phyloP scores from a whole-genome alignment of 2,113 vertebrate genomes.

The Heterocephalus glaber region DNA sequence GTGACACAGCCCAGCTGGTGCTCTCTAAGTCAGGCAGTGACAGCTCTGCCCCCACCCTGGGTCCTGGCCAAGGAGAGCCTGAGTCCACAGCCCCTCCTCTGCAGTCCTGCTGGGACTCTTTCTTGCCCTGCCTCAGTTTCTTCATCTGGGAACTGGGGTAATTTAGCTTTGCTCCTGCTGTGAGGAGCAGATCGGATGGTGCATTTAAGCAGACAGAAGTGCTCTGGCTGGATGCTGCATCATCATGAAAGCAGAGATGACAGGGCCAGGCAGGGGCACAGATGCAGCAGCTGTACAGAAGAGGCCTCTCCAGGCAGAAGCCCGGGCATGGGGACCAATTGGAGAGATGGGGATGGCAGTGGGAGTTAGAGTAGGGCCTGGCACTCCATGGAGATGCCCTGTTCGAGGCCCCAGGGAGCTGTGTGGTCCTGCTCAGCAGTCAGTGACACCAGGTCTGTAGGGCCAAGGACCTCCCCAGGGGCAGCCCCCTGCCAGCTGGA shows the following conservation, averaged over 20 bases:
- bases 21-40: background rate
- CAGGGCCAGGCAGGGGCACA: background rate
- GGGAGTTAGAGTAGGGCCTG: background rate
- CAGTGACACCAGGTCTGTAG: too few relatives aligned
- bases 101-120: background rate
- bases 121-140: background rate
- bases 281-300: accelerated
- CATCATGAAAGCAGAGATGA: accelerated
- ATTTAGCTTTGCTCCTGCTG: background rate
- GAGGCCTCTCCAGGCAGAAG: background rate
- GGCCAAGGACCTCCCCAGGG: too few relatives aligned
- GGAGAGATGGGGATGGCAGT: background rate
- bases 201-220: accelerated
- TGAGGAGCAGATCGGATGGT: accelerated
- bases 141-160: background rate
- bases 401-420: accelerated
- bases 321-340: background rate
- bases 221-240: background rate
- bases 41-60: background rate
- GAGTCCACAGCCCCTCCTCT: background rate
- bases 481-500: too few relatives aligned
- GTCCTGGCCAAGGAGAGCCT: too few relatives aligned
- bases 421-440: accelerated
- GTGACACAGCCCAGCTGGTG: accelerated
- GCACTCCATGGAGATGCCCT: background rate